Percentiles rank a stretch among this genome's conserved stretches.
phyloP scores from a whole-genome alignment of 2,888 invertebrate species.

The Dryobota labecula region DNA sequence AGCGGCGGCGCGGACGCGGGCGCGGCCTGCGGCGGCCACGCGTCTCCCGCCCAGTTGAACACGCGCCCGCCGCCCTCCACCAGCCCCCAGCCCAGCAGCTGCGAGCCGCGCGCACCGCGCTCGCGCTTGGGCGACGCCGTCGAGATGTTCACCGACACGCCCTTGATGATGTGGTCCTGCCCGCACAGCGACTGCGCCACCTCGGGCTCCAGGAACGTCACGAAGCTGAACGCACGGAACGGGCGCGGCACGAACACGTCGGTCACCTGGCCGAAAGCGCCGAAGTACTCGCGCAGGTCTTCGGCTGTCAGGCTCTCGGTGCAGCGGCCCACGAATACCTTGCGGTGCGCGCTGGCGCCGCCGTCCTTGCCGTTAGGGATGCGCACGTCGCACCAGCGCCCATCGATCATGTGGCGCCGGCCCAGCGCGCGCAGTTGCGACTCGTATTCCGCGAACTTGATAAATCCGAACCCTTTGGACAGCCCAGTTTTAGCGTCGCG shows the following conservation, averaged over 20 bases:
- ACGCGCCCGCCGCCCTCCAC: slow-evolving; percentile 76
- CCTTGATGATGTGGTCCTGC: slow-evolving; percentile 95
- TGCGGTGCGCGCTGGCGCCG: slow-evolving; percentile 92
- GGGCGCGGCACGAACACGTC: slow-evolving; percentile 97
- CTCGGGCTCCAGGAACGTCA: slow-evolving; percentile 95
- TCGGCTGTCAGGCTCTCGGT: slow-evolving; percentile 95
- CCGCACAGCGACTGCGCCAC: slow-evolving; percentile 95
- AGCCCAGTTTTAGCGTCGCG: slow-evolving; percentile 91
- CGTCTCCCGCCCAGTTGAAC: slow-evolving; percentile 74
- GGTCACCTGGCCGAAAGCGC: slow-evolving; percentile 95
- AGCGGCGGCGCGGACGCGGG: slow-evolving; percentile 72
- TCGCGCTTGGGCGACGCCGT: slow-evolving; percentile 96
- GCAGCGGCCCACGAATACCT: slow-evolving; percentile 96
- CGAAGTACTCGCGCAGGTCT: slow-evolving; percentile 94
- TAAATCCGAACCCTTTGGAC: slow-evolving; percentile 94
- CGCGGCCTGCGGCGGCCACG: slow-evolving; percentile 71
- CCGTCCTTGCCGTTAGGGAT: slow-evolving; percentile 93
- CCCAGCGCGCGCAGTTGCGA: slow-evolving; percentile 92
- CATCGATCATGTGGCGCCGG: slow-evolving; percentile 92
- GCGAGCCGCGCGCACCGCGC: slow-evolving; percentile 72
- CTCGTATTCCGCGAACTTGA: slow-evolving; percentile 92
- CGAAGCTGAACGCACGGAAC: slow-evolving; percentile 95
- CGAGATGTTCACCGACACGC: slow-evolving; percentile 96
- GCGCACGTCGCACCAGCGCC: slow-evolving; percentile 93
- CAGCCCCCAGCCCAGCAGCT: slow-evolving; percentile 80